A percentile compares a stretch with the other conserved stretches of the same genome.
Evolutionary conservation across 2,113 vertebrate species (phyloP).

Genomic region (Mobula hypostoma): DNA sequence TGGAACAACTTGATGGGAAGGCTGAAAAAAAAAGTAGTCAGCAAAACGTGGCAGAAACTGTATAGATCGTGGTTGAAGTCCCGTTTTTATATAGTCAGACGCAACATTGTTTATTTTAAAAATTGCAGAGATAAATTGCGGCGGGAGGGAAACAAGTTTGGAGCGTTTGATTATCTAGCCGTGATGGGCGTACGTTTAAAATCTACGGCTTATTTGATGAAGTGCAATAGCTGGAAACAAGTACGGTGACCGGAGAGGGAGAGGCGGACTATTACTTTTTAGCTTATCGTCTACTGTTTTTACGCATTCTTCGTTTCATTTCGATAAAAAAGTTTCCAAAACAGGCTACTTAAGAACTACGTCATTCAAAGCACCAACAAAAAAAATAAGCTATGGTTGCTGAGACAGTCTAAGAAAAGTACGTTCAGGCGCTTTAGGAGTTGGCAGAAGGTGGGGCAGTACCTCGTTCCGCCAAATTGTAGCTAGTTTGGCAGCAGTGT

Average conservation of each 20-base stretch:
- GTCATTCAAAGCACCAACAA: not conserved
- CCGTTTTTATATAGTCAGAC: not conserved
- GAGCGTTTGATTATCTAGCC: not conserved
- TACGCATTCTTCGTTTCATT: not conserved
- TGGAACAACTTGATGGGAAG: not conserved
- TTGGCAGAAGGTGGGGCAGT: not conserved
- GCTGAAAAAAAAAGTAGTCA: not conserved
- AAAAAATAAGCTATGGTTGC: not conserved
- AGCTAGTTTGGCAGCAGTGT: not conserved
- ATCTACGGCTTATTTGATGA: not conserved
- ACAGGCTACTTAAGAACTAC: not conserved
- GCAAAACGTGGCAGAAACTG: conserved; percentile 3
- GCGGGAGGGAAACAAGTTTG: not conserved
- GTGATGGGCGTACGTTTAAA: not conserved
- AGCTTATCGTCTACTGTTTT: not conserved
- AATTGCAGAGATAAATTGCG: no score
- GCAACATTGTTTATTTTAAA: no score
- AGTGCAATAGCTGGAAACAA: not conserved
- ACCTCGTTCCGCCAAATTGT: conserved; percentile 19
- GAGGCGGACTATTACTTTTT: not conserved
- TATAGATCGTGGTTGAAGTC: not conserved
- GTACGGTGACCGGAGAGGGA: not conserved
- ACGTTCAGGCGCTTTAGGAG: not conserved
- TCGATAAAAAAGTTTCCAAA: not conserved
- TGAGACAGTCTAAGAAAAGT: not conserved